Percentiles rank a stretch among this genome's conserved stretches.
Evolutionary conservation across 2,113 vertebrate genomes (phyloP).

Genomic region (Anas platyrhynchos): DNA sequence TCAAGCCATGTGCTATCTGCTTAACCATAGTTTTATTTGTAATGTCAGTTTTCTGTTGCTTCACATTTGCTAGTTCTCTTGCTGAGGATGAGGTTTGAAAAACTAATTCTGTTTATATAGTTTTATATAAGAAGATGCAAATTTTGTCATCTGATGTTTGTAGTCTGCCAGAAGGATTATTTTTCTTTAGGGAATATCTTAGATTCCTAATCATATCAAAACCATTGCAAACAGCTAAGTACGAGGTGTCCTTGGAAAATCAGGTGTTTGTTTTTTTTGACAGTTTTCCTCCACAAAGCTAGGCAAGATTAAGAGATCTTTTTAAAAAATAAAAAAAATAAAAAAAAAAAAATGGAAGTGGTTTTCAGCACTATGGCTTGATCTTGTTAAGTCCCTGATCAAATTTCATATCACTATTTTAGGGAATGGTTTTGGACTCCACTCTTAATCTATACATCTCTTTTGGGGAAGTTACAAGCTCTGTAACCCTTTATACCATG

Average conservation of each 20-base stretch:
- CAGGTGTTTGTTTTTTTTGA: not conserved
- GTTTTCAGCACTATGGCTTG: not conserved
- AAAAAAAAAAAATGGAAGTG: not conserved
- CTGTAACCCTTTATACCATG: not conserved
- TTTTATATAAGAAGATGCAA: constrained; percentile 20
- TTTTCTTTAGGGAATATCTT: constrained; percentile 30
- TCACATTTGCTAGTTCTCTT: not conserved
- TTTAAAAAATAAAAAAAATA: not conserved
- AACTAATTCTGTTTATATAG: constrained; percentile 22
- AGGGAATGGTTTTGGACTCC: not conserved
- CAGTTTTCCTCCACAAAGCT: not conserved
- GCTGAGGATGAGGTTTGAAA: constrained; percentile 7
- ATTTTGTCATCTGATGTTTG: constrained; percentile 37
- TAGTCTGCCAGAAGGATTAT: not conserved
- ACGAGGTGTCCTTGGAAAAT: constrained; percentile 45
- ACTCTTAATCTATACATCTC: not conserved
- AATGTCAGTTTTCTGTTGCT: constrained; percentile 1
- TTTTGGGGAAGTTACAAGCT: not conserved
- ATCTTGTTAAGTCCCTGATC: not conserved
- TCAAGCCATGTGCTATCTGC: not conserved
- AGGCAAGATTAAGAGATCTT: accelerated
- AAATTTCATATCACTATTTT: not conserved
- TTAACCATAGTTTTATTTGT: not conserved
- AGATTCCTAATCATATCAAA: constrained; percentile 3
- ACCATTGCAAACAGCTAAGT: not conserved